Evolutionary conservation across 1,140 invertebrate genomes (phyloP), one percentile per base, ranked within the genome.

Genomic region (Caenorhabditis remanei): DNA sequence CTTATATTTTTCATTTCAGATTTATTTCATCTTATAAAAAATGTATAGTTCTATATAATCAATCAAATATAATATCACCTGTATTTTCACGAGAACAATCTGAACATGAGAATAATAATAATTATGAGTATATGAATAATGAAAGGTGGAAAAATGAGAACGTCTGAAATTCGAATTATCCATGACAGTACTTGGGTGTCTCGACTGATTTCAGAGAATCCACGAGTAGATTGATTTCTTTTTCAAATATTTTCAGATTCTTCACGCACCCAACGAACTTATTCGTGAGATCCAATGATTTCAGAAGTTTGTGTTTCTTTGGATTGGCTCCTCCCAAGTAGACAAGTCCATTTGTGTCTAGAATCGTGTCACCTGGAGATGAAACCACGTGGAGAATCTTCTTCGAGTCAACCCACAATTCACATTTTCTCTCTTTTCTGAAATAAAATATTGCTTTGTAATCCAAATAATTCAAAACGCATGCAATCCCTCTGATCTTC

Each of bases 261-360:
- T 79, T 79, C 4, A 79, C 46, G 32, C 71, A 79, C 53, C 71
- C 71, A 2, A 79, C 71, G 24, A 79, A 79, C 46, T 53, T 50
- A 41, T 79, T 79, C 8, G 43, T 50, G 1, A 79, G 71, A 9
- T 50, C 46, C n/a, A 79, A 24, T 13, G 71, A 79, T 24, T 79
- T 79, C 5, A 79, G 71, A 32, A 79, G 71, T 50, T 48, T 79
- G 41, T 79, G 71, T 50, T 79, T 79, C 46, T 79, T 50, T 24
- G 71, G 71, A 79, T 79, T 79, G 19, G 46, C 71, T 21, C 85
- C 87, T 50, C 87, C 87, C 0, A 88, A 41, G 43, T 85, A 88
- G 9, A 85, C 56, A 8, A 88, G 21, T 63, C 87, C 87, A 83
- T 88, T 85, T 2, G 83, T 56, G 65, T 88, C 65, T 19, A 88